Evolutionary conservation across 2,797 vertebrate species (phyloP).

Genomic region (Okamejei kenojei): DNA sequence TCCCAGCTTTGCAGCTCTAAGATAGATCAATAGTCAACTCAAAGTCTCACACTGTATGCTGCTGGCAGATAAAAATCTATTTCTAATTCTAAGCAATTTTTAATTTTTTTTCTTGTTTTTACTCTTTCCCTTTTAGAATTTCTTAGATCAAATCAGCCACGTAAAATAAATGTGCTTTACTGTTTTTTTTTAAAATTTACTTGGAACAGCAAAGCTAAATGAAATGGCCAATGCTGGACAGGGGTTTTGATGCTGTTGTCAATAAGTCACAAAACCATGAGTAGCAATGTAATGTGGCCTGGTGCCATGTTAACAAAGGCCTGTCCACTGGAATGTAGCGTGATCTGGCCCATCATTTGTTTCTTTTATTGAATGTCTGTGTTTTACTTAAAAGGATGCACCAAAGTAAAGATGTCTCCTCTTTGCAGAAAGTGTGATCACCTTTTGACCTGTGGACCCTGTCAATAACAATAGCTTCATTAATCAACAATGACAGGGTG

Average conservation of each 20-base stretch:
- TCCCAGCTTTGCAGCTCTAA: no score
- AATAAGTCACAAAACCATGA: no score
- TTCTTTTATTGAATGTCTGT: background rate
- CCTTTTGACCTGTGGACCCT: constrained; percentile 35
- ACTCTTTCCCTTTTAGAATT: background rate
- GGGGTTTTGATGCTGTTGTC: background rate
- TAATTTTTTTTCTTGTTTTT: background rate
- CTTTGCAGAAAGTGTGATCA: background rate
- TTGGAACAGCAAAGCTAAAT: background rate
- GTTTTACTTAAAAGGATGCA: background rate
- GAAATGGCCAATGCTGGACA: background rate
- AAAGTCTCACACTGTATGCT: no score
- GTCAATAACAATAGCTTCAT: constrained; percentile 32
- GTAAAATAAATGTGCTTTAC: background rate
- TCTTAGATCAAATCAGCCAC: background rate
- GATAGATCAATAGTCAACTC: no score
- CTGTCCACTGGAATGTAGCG: background rate
- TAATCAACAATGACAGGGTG: constrained; percentile 29
- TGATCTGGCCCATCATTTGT: background rate
- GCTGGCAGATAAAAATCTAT: no score
- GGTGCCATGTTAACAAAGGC: background rate
- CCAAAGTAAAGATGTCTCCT: background rate
- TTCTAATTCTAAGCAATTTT: background rate
- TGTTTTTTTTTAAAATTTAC: no score
- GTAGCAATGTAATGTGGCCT: background rate